Conservation (phyloP, 2,797 vertebrate species). For the Eulemur mongoz region DNA sequence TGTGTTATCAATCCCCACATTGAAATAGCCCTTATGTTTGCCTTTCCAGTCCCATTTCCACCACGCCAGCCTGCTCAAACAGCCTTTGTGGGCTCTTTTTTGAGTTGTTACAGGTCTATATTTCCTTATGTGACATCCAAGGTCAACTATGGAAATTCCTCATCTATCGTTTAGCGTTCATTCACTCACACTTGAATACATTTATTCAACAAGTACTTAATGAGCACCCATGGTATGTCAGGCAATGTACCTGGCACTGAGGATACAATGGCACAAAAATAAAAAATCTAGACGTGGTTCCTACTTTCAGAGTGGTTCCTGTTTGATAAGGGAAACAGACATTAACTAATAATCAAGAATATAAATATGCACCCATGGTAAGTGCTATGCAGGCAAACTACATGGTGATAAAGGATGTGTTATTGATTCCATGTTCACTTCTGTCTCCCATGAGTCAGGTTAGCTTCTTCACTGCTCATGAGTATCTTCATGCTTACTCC, state of each 20-base stretch:
- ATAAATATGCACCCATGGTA: neutral
- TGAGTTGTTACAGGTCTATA: neutral
- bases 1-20: conserved; percentile 24
- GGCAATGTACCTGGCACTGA: neutral
- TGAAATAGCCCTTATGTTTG: conserved; percentile 53
- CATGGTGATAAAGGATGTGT: neutral
- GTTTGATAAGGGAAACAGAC: neutral
- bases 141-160: neutral
- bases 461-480: neutral
- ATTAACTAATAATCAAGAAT: neutral
- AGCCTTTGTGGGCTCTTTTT: neutral
- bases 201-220: conserved; percentile 32
- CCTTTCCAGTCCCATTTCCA: neutral
- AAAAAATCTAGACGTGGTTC: neutral
- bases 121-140: neutral
- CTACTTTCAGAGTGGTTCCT: neutral
- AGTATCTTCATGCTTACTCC: neutral
- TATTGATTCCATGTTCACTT: neutral
- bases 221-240: neutral
- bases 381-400: neutral
- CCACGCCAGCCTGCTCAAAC: neutral
- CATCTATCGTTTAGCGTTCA: neutral
- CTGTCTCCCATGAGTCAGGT: neutral
- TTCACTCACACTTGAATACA: neutral
- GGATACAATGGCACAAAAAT: neutral